Base-by-base conservation (phyloP, 1,140 invertebrate species). In the Odontomachus brunneus region DNA sequence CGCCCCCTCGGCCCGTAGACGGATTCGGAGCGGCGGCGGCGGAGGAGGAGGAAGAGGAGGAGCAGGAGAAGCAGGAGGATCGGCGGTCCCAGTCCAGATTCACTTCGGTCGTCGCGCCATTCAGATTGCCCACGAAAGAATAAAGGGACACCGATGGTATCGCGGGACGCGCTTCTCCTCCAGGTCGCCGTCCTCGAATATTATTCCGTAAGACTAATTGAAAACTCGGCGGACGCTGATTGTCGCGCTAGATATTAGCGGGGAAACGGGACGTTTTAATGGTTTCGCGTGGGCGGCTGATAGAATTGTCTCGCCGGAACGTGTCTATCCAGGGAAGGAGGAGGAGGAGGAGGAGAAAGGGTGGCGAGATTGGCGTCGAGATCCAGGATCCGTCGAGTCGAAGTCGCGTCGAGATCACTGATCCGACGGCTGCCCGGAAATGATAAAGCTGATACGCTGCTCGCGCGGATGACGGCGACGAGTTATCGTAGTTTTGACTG, bases 131-230 rank as follows among this genome's bases (percentile, higher is more conserved):
- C 17, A 44, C 29, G 62, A 24, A 69, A 80, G 51, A 69, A 80
- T 80, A 80, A 80, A 80, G n/a, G 29, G 63, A 55, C 49, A 69
- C 33, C 33, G 75, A 80, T 69, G 33, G 49, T 80, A 59, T 80
- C 51, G 59, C 44, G 24, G 17, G 4, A 19, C 38, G 38, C 38
- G 38, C 38, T 44, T 44, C 38, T 44, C 38, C 9, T 0, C 38
- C 14, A 22, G 19, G n/a, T 24, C 33, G 19, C 19, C 51, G 51
- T 24, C 24, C 33, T 69, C 66, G 22, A 69, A 78, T 80, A 57
- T 71, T 80, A 57, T 71, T 80, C 22, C 51, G 53, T 59, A 69
- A 80, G 75, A 80, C 65, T 80, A 80, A 80, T 80, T 71, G 75
- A 80, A 80, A 80, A 48, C 57, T 69, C 69, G 75, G 71, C 57